These are phyloP conservation scores for Macrochelys suwanniensis DNA, from an alignment of 2,797 vertebrate species.

Conservation along the genomic window DNA sequence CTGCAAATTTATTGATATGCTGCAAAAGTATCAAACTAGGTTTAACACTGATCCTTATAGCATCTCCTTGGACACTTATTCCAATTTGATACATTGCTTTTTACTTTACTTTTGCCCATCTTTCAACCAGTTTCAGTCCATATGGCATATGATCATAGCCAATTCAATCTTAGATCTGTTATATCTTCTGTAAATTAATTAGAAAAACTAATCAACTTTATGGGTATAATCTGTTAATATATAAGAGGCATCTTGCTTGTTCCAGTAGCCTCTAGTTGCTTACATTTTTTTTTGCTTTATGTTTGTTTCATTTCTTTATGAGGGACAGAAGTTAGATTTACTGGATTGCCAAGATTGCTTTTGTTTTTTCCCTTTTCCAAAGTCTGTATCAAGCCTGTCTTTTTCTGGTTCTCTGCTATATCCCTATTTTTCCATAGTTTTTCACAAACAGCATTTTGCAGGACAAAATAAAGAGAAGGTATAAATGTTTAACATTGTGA, in stretches of 20 bases:
- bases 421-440: neutral
- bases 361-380: slow-evolving; percentile 6
- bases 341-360: neutral
- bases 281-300: neutral
- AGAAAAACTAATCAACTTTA: neutral
- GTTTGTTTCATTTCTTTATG: neutral
- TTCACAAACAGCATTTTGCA: slow-evolving; percentile 22
- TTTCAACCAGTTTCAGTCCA: neutral
- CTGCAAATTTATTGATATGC: neutral
- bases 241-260: neutral
- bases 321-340: neutral
- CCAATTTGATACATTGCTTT: neutral
- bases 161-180: neutral
- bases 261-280: neutral
- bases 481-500: slow-evolving; percentile 12
- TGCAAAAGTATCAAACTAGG: neutral
- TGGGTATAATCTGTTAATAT: neutral
- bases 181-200: neutral
- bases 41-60: neutral
- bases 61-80: neutral
- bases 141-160: neutral
- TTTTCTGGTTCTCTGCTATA: neutral
- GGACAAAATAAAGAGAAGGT: neutral
- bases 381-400: neutral
- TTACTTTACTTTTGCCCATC: neutral